Evolutionary conservation across 2,888 invertebrate species (phyloP).

Genomic region (Brenthis ino): DNA sequence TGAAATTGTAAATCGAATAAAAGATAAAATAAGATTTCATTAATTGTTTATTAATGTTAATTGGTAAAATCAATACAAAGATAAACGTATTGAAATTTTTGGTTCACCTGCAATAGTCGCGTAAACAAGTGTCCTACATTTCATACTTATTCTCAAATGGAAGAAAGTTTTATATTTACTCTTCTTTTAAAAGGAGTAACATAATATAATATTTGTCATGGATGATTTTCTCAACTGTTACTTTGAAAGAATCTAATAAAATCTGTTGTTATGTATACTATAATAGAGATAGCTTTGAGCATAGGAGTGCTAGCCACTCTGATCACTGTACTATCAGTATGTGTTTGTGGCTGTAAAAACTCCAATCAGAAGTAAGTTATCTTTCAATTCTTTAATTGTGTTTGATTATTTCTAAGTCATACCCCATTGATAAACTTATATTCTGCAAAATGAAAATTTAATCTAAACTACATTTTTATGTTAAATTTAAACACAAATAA

Average conservation of each 20-base stretch:
- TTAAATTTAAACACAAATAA: too few relatives aligned
- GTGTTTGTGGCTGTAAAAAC: slow-evolving; percentile 89
- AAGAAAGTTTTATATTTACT: slow-evolving; percentile 68
- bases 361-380: slow-evolving; percentile 87
- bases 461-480: too few relatives aligned
- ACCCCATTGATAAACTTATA: too few relatives aligned
- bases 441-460: too few relatives aligned
- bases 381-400: background rate
- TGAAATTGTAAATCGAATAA: background rate
- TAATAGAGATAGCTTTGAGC: slow-evolving; percentile 71
- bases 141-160: slow-evolving; percentile 71
- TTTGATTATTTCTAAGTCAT: too few relatives aligned
- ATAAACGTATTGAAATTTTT: slow-evolving; percentile 17
- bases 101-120: slow-evolving; percentile 32
- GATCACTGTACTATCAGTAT: slow-evolving; percentile 82
- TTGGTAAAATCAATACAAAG: slow-evolving; percentile 2
- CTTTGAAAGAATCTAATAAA: slow-evolving; percentile 52
- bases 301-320: slow-evolving; percentile 73
- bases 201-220: slow-evolving; percentile 59
- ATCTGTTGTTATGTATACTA: slow-evolving; percentile 72
- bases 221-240: slow-evolving; percentile 48
- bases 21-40: slow-evolving; percentile 2
- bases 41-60: background rate
- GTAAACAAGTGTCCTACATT: slow-evolving; percentile 68
- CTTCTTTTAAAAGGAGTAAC: slow-evolving; percentile 69